A percentile compares a stretch with the other conserved stretches of the same genome.
phyloP scores from a whole-genome alignment of 2,797 vertebrate species.

The Pangasius djambal region DNA sequence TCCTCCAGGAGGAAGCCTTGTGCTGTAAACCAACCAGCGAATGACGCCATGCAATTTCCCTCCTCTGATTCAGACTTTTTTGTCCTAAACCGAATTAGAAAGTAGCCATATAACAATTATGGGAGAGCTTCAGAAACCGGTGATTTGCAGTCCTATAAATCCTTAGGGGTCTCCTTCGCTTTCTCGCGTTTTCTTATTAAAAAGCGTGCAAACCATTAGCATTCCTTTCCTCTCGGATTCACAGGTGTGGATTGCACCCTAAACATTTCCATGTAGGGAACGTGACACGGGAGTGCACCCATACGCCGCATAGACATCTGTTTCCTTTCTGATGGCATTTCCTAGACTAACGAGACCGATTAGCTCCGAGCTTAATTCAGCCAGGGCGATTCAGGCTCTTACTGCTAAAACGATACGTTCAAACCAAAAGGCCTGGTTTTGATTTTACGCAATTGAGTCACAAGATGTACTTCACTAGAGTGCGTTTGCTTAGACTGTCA shows the following conservation, averaged over 20 bases:
- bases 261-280: constrained; percentile 29
- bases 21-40: constrained; percentile 37
- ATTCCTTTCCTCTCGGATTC: constrained; percentile 31
- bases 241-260: constrained; percentile 33
- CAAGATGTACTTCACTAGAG: background rate
- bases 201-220: constrained; percentile 38
- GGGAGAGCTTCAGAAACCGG: constrained; percentile 3
- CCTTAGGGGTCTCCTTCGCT: background rate
- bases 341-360: constrained; percentile 41
- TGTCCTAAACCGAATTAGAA: constrained; percentile 33
- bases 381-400: background rate
- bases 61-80: constrained; percentile 36
- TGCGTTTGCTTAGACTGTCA: background rate
- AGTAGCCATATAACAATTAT: constrained; percentile 40
- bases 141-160: constrained; percentile 21
- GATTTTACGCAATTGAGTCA: background rate
- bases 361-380: constrained; percentile 22
- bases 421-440: constrained; percentile 25
- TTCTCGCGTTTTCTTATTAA: background rate
- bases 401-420: background rate
- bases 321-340: constrained; percentile 38
- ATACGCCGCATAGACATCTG: constrained; percentile 25
- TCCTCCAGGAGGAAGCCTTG: constrained; percentile 39
- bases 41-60: constrained; percentile 50
- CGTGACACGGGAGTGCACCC: constrained; percentile 12